Conservation (phyloP, 2,888 invertebrate species). For the Mechanitis mazaeus region DNA sequence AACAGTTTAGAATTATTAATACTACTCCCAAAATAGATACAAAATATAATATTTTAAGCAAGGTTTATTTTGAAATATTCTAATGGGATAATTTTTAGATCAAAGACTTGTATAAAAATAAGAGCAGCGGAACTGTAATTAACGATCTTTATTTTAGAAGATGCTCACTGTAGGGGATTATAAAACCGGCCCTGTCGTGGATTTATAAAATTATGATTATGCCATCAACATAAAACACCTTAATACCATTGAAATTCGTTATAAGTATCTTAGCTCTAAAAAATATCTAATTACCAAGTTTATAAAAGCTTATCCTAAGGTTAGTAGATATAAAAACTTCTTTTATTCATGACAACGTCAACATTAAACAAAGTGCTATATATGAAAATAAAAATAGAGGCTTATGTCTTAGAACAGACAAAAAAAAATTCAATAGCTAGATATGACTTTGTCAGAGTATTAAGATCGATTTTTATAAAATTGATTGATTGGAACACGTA, state of each 20-base stretch:
- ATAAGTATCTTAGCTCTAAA: conserved; percentile 30
- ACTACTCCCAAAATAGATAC: too few species aligned
- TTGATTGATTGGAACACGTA: too few species aligned
- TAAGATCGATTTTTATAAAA: too few species aligned
- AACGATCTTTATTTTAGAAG: conserved; percentile 7
- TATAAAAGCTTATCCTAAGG: conserved; percentile 31
- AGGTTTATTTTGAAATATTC: too few species aligned
- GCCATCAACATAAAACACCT: conserved; percentile 24
- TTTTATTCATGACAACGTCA: conserved; percentile 40
- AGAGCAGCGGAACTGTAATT: not conserved
- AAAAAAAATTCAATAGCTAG: too few species aligned
- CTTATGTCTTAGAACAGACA: too few species aligned
- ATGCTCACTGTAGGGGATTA: conserved; percentile 1
- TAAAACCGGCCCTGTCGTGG: conserved; percentile 17
- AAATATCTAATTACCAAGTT: conserved; percentile 38
- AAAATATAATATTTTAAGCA: too few species aligned
- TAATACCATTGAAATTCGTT: conserved; percentile 27
- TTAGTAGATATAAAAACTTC: conserved; percentile 26
- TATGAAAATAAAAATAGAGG: too few species aligned
- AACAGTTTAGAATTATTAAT: too few species aligned
- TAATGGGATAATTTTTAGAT: too few species aligned
- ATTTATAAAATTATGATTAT: conserved; percentile 25
- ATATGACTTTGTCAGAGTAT: too few species aligned
- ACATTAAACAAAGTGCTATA: conserved; percentile 31
- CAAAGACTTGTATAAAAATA: too few species aligned